These are phyloP conservation scores for Percopsis omiscomaycus DNA, from an alignment of 2,797 vertebrate genomes.

Conservation along the genomic window DNA sequence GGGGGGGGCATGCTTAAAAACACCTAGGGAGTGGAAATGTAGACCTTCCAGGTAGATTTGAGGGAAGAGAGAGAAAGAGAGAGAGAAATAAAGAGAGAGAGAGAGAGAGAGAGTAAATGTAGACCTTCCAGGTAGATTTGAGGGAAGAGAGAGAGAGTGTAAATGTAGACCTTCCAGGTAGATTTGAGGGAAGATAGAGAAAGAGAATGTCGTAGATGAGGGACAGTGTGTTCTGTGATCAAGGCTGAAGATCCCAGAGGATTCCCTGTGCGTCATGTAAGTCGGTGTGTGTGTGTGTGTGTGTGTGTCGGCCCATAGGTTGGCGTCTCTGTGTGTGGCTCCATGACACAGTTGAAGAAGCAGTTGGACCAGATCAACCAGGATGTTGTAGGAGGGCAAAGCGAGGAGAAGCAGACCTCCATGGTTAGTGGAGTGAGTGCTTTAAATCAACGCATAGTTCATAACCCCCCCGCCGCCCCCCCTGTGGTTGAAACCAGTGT, in stretches of 20 bases:
- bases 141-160: too few species aligned
- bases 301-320: conserved; percentile 43
- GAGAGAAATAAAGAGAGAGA: too few species aligned
- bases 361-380: conserved; percentile 79
- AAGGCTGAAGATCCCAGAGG: background rate
- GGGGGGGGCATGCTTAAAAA: background rate
- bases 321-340: conserved; percentile 66
- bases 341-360: conserved; percentile 78
- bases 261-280: conserved; percentile 8
- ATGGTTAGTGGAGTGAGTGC: conserved; percentile 59
- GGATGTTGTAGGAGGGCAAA: conserved; percentile 74
- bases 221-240: background rate
- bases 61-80: too few species aligned
- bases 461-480: conserved; percentile 42
- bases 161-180: too few species aligned
- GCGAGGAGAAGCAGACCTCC: conserved; percentile 46
- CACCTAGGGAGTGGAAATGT: background rate
- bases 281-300: conserved; percentile 8
- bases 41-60: too few species aligned
- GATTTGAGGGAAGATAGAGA: too few species aligned
- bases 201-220: background rate
- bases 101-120: too few species aligned
- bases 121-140: too few species aligned
- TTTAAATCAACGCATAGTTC: conserved; percentile 26
- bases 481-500: too few species aligned